Evolutionary conservation across 2,797 vertebrate species (phyloP).

Genomic region (Anableps anableps): DNA sequence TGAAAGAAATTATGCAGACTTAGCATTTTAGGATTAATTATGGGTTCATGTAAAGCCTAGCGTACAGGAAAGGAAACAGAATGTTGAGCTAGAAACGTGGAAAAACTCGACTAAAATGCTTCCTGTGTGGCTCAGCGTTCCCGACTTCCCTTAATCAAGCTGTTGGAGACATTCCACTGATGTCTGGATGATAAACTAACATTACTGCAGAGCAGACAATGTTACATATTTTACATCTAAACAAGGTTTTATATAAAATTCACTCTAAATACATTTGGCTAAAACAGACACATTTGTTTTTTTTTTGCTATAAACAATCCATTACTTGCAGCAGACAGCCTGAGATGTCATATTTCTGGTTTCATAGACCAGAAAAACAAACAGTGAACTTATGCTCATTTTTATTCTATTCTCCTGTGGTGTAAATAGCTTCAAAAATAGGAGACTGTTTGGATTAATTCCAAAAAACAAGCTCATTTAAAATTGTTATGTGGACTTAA

Average conservation of each 20-base stretch:
- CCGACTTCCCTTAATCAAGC: neutral
- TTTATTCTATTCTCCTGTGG: neutral
- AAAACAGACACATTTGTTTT: neutral
- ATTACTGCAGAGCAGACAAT: neutral
- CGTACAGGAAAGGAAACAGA: no score
- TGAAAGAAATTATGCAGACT: neutral
- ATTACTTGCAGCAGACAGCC: neutral
- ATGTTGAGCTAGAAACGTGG: neutral
- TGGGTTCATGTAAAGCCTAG: neutral
- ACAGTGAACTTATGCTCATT: neutral
- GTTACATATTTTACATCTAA: conserved; percentile 2
- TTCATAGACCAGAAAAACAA: neutral
- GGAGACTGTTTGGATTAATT: neutral
- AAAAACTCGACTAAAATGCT: neutral
- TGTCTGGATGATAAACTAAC: neutral
- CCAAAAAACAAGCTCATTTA: neutral
- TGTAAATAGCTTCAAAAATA: conserved; percentile 1
- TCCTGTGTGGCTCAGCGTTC: neutral
- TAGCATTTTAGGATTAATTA: neutral
- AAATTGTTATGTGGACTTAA: neutral
- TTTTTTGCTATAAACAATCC: neutral
- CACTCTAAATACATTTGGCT: neutral
- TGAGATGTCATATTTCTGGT: neutral
- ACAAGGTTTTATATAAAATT: neutral
- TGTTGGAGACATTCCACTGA: neutral